Conservation (phyloP, 2,797 vertebrate species). For the Selene dorsalis region DNA sequence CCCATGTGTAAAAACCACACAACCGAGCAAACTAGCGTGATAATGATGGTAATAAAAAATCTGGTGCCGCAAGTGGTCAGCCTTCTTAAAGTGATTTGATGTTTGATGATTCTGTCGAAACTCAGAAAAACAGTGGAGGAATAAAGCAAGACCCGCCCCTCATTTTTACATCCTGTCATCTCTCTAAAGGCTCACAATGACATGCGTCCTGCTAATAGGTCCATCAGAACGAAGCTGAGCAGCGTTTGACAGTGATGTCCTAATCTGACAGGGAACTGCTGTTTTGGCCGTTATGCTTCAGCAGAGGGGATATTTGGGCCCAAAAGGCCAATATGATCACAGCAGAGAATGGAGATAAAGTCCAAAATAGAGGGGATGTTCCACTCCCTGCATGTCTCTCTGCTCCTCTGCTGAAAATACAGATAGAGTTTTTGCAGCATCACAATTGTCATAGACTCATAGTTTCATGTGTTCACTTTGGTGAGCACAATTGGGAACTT, state of each 20-base stretch:
- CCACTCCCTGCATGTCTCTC: conserved; percentile 21
- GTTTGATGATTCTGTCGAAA: conserved; percentile 30
- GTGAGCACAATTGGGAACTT: not conserved
- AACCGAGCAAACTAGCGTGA: not conserved
- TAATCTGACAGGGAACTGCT: conserved; percentile 72
- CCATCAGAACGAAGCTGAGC: conserved; percentile 57
- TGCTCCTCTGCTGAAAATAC: conserved; percentile 3
- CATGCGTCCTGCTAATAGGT: conserved; percentile 69
- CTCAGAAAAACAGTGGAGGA: conserved; percentile 29
- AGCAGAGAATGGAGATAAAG: conserved; percentile 61
- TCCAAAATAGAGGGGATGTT: conserved; percentile 33
- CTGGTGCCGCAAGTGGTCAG: not conserved
- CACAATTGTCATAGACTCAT: conserved; percentile 9
- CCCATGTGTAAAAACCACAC: not conserved
- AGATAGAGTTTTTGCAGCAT: conserved; percentile 10
- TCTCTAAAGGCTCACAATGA: conserved; percentile 61
- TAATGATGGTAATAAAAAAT: not conserved
- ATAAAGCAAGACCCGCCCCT: conserved; percentile 36
- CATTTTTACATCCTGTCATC: conserved; percentile 54
- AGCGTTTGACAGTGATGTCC: conserved; percentile 68
- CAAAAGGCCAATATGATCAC: conserved; percentile 71
- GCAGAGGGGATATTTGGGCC: conserved; percentile 69
- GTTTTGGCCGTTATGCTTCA: conserved; percentile 73
- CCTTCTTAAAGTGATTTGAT: conserved; percentile 32
- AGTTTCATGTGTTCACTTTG: conserved; percentile 9